Conservation (phyloP, 2,888 invertebrate species). For the Meliscaeva auricollis region DNA sequence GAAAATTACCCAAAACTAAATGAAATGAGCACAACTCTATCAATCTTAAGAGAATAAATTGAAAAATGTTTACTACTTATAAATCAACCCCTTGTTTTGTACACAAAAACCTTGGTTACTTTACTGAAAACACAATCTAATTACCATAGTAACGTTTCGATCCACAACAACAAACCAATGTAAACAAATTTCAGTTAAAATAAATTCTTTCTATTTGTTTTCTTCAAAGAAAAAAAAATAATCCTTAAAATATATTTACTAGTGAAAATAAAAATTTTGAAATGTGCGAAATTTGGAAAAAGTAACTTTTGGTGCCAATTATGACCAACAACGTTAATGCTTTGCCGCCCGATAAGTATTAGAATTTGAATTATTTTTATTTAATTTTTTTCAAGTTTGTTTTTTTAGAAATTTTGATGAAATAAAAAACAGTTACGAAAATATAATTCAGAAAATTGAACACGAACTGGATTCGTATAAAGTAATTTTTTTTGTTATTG, state of each 20-base stretch:
- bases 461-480: constrained; percentile 73
- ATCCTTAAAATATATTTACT: not conserved
- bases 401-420: constrained; percentile 56
- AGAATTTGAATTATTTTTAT: not conserved
- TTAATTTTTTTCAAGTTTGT: not conserved
- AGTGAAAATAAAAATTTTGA: constrained; percentile 38
- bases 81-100: constrained; percentile 16
- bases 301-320: constrained; percentile 32
- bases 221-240: constrained; percentile 1
- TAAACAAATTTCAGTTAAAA: constrained; percentile 3
- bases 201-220: not conserved
- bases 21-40: not conserved
- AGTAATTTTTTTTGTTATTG: constrained; percentile 67
- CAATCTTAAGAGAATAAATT: no score
- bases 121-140: not conserved
- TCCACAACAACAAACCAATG: constrained; percentile 33
- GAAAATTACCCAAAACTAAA: not conserved
- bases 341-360: constrained; percentile 47
- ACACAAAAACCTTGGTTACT: constrained; percentile 28
- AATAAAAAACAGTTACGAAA: constrained; percentile 70
- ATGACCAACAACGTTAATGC: constrained; percentile 45
- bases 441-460: constrained; percentile 68
- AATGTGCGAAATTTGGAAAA: constrained; percentile 29
- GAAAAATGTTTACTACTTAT: not conserved
- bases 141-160: constrained; percentile 44